Conservation (phyloP, 2,888 invertebrate genomes). For the Eupelmus urozonus region DNA sequence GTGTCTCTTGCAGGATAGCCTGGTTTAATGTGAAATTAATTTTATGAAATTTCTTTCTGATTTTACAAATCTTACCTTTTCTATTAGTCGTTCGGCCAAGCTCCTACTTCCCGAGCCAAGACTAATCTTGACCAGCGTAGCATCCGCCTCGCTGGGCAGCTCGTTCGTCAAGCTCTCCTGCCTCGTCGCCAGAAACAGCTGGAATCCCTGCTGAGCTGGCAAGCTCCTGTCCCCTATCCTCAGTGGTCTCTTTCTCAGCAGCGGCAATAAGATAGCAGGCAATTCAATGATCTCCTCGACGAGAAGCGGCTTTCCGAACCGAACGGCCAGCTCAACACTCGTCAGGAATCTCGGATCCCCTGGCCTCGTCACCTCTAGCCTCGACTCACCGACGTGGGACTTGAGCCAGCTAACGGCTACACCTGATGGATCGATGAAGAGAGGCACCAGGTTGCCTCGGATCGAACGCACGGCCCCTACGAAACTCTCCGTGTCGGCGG, state of each 20-base stretch:
- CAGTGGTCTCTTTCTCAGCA: conserved; percentile 68
- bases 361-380: conserved; percentile 89
- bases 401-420: conserved; percentile 90
- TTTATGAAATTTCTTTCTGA: neutral
- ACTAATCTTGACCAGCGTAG: conserved; percentile 70
- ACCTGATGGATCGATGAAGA: conserved; percentile 94
- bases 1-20: conserved; percentile 88
- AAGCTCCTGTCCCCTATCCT: conserved; percentile 71
- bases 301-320: conserved; percentile 78
- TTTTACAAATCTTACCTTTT: conserved; percentile 66
- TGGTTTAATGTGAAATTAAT: conserved; percentile 63
- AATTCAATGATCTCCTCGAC: conserved; percentile 72
- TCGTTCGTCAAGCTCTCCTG: conserved; percentile 94
- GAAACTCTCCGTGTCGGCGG: conserved; percentile 79
- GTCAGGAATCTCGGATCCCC: conserved; percentile 86
- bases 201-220: conserved; percentile 70
- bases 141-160: conserved; percentile 76
- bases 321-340: conserved; percentile 85
- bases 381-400: conserved; percentile 81
- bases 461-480: conserved; percentile 73
- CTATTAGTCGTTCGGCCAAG: conserved; percentile 73
- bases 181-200: conserved; percentile 80
- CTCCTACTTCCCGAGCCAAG: conserved; percentile 72
- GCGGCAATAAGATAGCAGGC: conserved; percentile 71
- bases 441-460: conserved; percentile 82